A percentile compares a stretch with the other conserved stretches of the same genome.
phyloP scores from a whole-genome alignment of 2,797 vertebrate genomes.

The Periparus ater region DNA sequence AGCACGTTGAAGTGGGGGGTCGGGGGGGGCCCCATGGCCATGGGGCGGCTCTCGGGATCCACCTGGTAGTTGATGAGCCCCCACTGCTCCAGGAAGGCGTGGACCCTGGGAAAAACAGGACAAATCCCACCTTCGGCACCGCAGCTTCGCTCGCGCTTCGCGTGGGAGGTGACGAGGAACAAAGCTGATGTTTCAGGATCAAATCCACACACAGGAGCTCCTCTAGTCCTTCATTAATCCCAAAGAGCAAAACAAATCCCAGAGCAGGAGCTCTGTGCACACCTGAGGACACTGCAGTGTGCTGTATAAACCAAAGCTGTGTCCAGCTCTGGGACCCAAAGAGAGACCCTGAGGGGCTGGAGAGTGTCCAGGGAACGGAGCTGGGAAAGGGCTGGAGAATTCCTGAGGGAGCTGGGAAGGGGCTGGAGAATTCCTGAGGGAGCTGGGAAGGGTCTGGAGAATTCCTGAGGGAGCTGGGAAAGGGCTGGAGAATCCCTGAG shows the following conservation, averaged over 20 bases:
- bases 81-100: conserved; percentile 98
- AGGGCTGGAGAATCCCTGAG: no score
- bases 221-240: neutral
- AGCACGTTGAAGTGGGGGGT: conserved; percentile 97
- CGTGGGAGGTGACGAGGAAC: neutral
- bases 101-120: conserved; percentile 76
- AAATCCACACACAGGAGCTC: neutral
- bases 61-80: conserved; percentile 98
- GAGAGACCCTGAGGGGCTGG: neutral
- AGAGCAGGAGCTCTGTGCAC: rapidly evolving
- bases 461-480: no score
- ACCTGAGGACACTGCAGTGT: neutral
- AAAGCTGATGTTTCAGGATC: neutral
- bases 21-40: conserved; percentile 96
- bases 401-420: neutral
- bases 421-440: neutral
- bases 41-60: conserved; percentile 91
- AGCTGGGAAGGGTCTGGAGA: no score
- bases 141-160: rapidly evolving
- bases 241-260: neutral
- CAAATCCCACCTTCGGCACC: neutral
- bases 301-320: neutral
- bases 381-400: neutral
- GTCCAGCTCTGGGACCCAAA: neutral
- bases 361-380: rapidly evolving